phyloP scores from a whole-genome alignment of 2,888 invertebrate species.

The Calephelis perditalis region DNA sequence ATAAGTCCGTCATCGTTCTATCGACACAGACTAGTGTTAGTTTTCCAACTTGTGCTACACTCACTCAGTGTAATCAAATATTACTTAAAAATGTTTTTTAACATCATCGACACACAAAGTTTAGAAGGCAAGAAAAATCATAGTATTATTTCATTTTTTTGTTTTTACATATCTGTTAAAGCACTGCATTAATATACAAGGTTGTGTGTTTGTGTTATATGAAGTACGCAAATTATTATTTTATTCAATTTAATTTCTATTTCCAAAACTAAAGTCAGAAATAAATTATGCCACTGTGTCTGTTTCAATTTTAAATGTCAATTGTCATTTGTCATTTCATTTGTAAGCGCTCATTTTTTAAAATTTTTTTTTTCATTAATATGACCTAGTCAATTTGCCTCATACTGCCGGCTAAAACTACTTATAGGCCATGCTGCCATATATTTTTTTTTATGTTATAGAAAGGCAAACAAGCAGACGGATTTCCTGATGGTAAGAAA shows the following conservation, averaged over 20 bases:
- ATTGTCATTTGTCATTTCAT: no score
- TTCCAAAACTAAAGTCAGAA: background rate
- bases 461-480: no score
- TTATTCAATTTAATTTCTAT: background rate
- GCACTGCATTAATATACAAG: background rate
- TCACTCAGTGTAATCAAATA: background rate
- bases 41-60: background rate
- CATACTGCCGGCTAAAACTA: no score
- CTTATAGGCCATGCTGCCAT: no score
- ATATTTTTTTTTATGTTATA: no score
- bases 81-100: background rate
- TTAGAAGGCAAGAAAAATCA: background rate
- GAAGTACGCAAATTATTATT: no score
- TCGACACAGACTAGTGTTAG: background rate
- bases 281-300: slow-evolving; percentile 6
- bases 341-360: no score
- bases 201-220: no score
- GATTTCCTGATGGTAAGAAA: no score
- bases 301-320: background rate
- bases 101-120: background rate
- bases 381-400: no score
- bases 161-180: background rate
- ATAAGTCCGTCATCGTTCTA: slow-evolving; percentile 69
- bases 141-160: background rate
- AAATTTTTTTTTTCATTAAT: no score